Base-by-base conservation (phyloP, 2,797 vertebrate genomes). In the Cuniculus paca region DNA sequence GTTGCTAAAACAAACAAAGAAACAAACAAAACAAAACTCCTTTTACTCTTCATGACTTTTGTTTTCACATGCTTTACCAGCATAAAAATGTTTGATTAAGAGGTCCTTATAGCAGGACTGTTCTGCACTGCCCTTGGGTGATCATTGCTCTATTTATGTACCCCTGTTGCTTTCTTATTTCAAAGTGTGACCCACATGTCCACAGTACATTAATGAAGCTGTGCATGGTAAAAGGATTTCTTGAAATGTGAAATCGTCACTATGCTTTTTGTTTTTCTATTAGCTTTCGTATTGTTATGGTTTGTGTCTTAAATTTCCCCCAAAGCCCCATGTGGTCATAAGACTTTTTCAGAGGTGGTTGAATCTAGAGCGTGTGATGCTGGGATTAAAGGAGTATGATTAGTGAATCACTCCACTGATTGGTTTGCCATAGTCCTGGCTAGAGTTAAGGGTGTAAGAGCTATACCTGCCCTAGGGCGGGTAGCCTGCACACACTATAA, bases 141-240 rank as follows among this genome's bases (percentile, higher is more conserved):
- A 20, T n/a, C 36, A 48, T 75, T 74, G 78, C 28, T 82, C 14
- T 68, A 34, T 65, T 92, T 90, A 54, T 50, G 22, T 52, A 36
- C 65, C 68, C 84, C 45, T 94, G 84, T 54, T 81, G 79, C 28
- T 85, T 97, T 88, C 77, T 94, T 91, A 63, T 75, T 54, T 97
- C 80, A 96, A 75, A 77, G 75, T 50, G 45, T 92, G 78, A 81
- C 0, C 1, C 91, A 96, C 97, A n/a, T 42, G 58, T 80, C 90
- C 63, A 17, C 50, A 89, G 19, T 78, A 91, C 88, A 82, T 94
- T 95, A 84, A 84, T 96, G 91, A 96, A 97, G 96, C 75, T 95
- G 2, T 42, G 93, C 70, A 86, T 88, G 84, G 93, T 96, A 92
- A 94, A 96, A 94, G 95, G 72, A 93, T 68, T 89, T 96, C 94